Evolutionary conservation across 2,888 invertebrate genomes (phyloP).

Genomic region (Xestia c-nigrum): DNA sequence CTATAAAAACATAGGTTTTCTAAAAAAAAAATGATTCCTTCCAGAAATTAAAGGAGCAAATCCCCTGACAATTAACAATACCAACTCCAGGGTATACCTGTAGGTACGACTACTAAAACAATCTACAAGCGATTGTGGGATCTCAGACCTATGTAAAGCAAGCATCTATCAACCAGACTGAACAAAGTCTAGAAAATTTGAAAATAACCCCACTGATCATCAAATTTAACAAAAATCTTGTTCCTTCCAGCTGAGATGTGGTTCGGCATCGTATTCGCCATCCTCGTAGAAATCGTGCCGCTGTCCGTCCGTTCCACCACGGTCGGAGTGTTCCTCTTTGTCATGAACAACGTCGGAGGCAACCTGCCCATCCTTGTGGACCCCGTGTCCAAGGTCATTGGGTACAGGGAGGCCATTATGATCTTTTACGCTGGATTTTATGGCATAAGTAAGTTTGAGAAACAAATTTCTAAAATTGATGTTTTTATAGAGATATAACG

Average conservation of each 20-base stretch:
- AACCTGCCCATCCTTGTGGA: slow-evolving; percentile 97
- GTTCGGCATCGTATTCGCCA: slow-evolving; percentile 98
- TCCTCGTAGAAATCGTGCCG: slow-evolving; percentile 97
- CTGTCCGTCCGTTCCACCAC: slow-evolving; percentile 95
- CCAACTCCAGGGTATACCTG: too few relatives aligned
- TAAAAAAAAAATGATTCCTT: too few relatives aligned
- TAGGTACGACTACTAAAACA: neutral
- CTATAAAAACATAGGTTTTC: too few relatives aligned
- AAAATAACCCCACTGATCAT: neutral
- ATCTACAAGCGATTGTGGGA: neutral
- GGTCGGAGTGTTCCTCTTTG: slow-evolving; percentile 96
- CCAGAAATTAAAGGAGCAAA: neutral
- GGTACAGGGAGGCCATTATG: slow-evolving; percentile 95
- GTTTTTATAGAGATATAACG: neutral
- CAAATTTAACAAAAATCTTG: neutral
- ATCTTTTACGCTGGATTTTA: slow-evolving; percentile 97
- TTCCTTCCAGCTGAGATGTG: slow-evolving; percentile 96
- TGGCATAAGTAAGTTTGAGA: slow-evolving; percentile 93
- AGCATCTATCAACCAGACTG: neutral
- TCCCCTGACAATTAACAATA: neutral
- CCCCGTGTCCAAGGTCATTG: slow-evolving; percentile 95
- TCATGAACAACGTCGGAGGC: slow-evolving; percentile 98
- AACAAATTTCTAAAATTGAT: neutral
- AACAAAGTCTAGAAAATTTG: neutral
- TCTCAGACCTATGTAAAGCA: neutral